Conservation (phyloP, 2,113 vertebrate genomes). For the Myrmecobius fasciatus region DNA sequence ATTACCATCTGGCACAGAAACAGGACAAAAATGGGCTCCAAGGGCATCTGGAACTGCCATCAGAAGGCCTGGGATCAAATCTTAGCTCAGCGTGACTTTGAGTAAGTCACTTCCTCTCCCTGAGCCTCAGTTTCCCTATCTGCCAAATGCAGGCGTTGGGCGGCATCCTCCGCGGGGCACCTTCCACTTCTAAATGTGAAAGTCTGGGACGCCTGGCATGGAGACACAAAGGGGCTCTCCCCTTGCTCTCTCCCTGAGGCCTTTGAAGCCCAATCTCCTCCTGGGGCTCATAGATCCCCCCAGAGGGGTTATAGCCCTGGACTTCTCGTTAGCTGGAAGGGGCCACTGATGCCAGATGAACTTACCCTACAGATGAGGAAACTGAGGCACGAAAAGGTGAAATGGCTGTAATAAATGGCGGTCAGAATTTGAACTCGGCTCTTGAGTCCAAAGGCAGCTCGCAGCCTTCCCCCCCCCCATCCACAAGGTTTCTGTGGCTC, state of each 20-base stretch:
- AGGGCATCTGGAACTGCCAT: background rate
- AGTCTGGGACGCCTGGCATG: background rate
- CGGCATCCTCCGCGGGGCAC: no score
- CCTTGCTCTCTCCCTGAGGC: background rate
- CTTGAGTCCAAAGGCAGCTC: background rate
- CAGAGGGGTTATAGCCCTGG: no score
- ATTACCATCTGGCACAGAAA: background rate
- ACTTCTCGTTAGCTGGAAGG: background rate
- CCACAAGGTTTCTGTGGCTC: background rate
- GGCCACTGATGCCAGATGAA: background rate
- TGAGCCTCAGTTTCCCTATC: background rate
- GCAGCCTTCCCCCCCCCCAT: background rate
- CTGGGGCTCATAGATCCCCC: background rate
- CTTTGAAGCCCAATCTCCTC: background rate
- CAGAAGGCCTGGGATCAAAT: no score
- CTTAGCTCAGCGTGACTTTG: background rate
- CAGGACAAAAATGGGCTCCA: background rate
- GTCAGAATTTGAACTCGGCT: background rate
- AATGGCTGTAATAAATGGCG: no score
- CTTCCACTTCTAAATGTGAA: no score
- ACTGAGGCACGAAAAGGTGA: background rate
- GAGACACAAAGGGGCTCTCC: background rate
- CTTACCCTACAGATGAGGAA: background rate
- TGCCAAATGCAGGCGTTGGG: conserved; percentile 17
- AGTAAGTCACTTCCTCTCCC: conserved; percentile 16